These are phyloP conservation scores for Illadopsis cleaveri DNA, from an alignment of 2,113 vertebrate species.

Conservation along the genomic window DNA sequence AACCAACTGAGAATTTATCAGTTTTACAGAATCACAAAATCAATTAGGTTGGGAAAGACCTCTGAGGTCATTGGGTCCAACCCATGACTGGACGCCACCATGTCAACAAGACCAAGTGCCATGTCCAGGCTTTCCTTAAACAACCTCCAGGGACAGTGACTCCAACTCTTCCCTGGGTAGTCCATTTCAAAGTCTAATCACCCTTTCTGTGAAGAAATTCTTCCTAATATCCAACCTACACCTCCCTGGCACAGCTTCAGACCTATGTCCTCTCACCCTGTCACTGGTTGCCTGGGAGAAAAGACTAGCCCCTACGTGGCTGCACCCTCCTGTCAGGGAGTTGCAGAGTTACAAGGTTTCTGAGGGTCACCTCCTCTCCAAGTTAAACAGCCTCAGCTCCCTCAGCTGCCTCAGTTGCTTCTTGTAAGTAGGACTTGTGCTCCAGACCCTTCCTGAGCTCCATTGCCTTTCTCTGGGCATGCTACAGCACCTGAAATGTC, in stretches of 20 bases:
- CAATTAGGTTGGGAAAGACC: background rate
- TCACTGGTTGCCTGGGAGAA: no score
- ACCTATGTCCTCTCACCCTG: background rate
- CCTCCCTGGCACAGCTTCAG: background rate
- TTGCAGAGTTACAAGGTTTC: background rate
- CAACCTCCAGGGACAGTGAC: no score
- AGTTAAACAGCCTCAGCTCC: background rate
- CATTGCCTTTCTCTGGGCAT: rapidly evolving
- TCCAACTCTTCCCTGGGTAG: background rate
- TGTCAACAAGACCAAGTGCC: background rate
- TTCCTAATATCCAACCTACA: background rate
- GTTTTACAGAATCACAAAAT: background rate
- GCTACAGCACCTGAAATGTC: background rate
- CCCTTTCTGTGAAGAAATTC: background rate
- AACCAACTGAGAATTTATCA: background rate
- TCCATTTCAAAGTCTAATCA: background rate
- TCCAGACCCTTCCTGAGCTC: background rate
- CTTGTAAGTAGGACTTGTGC: background rate
- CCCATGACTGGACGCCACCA: rapidly evolving
- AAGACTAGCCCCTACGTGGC: rapidly evolving
- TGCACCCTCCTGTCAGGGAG: background rate
- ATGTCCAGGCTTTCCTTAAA: background rate
- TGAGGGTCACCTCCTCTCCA: background rate
- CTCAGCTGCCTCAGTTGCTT: background rate
- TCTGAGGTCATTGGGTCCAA: background rate